Evolutionary conservation across 2,888 invertebrate genomes (phyloP).

Genomic region (Nymphalis polychloros): DNA sequence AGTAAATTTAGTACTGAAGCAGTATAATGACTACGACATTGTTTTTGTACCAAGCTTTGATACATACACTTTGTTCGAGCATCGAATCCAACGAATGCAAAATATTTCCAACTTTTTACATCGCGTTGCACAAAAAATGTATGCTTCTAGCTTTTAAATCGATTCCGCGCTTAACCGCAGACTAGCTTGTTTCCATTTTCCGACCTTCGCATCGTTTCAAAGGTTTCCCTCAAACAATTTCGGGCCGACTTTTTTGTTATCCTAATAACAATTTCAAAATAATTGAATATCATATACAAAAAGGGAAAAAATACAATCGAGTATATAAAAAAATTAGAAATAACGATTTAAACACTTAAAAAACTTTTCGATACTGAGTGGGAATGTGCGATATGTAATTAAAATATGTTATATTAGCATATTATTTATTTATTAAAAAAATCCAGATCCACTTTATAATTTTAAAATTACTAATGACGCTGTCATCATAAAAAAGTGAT

Average conservation of each 20-base stretch:
- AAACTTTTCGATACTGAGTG: too few species aligned
- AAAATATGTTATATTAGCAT: too few species aligned
- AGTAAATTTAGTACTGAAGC: too few species aligned
- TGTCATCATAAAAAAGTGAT: neutral
- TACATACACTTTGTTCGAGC: neutral
- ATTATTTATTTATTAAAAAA: too few species aligned
- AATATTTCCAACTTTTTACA: constrained; percentile 32
- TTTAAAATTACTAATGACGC: neutral
- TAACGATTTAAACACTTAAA: too few species aligned
- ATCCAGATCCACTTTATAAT: neutral
- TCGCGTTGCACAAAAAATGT: constrained; percentile 30
- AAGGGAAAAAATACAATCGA: too few species aligned
- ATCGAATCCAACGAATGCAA: constrained; percentile 14
- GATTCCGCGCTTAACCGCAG: constrained; percentile 42
- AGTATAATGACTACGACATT: too few species aligned
- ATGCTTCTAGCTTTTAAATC: constrained; percentile 35
- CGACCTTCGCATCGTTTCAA: constrained; percentile 35
- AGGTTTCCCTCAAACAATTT: constrained; percentile 34
- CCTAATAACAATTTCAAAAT: neutral
- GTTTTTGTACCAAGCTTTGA: neutral
- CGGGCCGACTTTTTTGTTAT: constrained; percentile 6
- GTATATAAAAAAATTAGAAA: too few species aligned
- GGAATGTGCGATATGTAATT: too few species aligned
- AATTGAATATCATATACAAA: neutral
- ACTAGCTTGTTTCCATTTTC: constrained; percentile 40